phyloP scores from a whole-genome alignment of 2,797 vertebrate genomes.

The Enteromius viviparus region DNA sequence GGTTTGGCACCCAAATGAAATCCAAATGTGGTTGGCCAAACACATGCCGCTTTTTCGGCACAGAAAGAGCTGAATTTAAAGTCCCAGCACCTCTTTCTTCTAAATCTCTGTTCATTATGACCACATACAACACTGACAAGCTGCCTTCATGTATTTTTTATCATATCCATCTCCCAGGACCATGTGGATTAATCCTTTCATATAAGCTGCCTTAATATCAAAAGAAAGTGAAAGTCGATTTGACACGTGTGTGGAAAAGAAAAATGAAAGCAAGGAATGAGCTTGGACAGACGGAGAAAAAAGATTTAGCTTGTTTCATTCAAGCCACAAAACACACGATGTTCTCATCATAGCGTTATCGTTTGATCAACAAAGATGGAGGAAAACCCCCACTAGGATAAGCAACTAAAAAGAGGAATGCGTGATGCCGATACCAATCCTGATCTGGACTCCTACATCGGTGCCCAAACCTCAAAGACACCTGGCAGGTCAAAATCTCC shows the following conservation, averaged over 20 bases:
- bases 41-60: not conserved
- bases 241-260: conserved; percentile 23
- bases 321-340: conserved; percentile 22
- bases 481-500: conserved; percentile 31
- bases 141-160: conserved; percentile 31
- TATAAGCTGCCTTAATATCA: conserved; percentile 36
- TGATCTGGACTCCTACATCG: not conserved
- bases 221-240: conserved; percentile 35
- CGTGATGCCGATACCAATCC: not conserved
- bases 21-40: conserved; percentile 28
- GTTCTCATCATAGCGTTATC: conserved; percentile 39
- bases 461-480: conserved; percentile 29
- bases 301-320: not conserved
- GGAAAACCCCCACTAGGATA: not conserved
- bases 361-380: conserved; percentile 40
- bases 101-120: not conserved
- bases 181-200: conserved; percentile 9
- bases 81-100: not conserved
- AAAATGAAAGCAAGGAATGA: not conserved
- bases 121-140: conserved; percentile 1
- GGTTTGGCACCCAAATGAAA: conserved; percentile 35
- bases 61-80: not conserved
- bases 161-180: conserved; percentile 37
- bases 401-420: conserved; percentile 11
- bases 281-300: conserved; percentile 19